Conservation (phyloP, 2,888 invertebrate genomes). For the Drosophila tripunctata region DNA sequence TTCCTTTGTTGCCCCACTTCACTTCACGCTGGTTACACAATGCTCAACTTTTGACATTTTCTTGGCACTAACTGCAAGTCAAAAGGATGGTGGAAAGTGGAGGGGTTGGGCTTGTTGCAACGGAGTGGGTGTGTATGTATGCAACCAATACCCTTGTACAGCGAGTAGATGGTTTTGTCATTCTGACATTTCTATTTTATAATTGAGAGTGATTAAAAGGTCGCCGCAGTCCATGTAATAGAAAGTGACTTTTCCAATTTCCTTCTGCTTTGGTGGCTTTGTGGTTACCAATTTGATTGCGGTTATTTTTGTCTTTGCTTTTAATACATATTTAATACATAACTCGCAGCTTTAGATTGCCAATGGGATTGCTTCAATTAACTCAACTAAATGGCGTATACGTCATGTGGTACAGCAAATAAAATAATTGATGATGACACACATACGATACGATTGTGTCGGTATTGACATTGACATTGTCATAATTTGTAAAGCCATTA, state of each 20-base stretch:
- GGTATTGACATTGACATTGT: constrained; percentile 33
- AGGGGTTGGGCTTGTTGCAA: too few relatives aligned
- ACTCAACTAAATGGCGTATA: constrained; percentile 16
- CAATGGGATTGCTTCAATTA: neutral
- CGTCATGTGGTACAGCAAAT: constrained; percentile 3
- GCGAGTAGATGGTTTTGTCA: constrained; percentile 37
- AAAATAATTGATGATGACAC: constrained; percentile 3
- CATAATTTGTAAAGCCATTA: constrained; percentile 46
- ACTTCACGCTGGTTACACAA: constrained; percentile 40
- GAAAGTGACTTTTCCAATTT: neutral
- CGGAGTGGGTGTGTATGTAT: neutral
- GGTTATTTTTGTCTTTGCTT: constrained; percentile 1
- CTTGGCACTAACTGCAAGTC: constrained; percentile 19
- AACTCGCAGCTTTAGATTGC: neutral
- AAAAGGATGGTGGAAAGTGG: neutral
- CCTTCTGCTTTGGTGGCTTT: neutral
- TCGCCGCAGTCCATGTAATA: constrained; percentile 17
- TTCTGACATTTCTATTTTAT: constrained; percentile 55
- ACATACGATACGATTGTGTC: neutral
- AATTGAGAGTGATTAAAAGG: constrained; percentile 60
- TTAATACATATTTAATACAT: constrained; percentile 1
- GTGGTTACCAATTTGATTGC: neutral
- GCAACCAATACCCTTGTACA: constrained; percentile 8
- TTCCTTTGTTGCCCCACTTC: constrained; percentile 5
- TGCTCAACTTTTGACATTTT: constrained; percentile 58